phyloP scores from a whole-genome alignment of 2,113 vertebrate genomes.

The Microtus richardsoni region DNA sequence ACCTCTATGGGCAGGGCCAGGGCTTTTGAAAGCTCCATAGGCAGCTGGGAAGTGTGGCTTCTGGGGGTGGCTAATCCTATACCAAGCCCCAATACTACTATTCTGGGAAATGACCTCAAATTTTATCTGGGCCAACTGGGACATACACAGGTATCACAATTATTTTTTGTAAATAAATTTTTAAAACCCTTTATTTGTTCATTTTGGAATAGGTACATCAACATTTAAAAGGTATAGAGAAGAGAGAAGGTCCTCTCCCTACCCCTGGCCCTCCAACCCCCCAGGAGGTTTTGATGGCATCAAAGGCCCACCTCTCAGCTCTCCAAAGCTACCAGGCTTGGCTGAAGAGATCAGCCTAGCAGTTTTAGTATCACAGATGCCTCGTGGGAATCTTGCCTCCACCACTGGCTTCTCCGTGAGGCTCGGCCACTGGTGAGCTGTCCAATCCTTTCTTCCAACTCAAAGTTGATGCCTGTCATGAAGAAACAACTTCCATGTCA shows the following conservation, averaged over 20 bases:
- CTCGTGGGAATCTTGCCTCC: neutral
- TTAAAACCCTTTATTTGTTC: constrained; percentile 30
- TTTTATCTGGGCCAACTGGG: neutral
- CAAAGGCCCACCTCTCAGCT: neutral
- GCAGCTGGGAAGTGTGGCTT: fast-evolving
- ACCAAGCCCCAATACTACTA: neutral
- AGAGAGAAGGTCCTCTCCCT: neutral
- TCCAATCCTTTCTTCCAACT: neutral
- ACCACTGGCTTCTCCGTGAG: neutral
- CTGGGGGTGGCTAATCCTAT: neutral
- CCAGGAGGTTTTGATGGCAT: neutral
- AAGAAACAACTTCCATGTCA: neutral
- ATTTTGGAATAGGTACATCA: neutral
- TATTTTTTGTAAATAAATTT: constrained; percentile 43
- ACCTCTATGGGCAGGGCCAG: neutral
- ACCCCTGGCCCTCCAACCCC: neutral
- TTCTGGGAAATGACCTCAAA: neutral
- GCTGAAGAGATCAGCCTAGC: neutral
- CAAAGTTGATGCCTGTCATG: neutral
- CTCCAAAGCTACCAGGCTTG: neutral
- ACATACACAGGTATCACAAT: neutral
- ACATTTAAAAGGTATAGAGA: neutral
- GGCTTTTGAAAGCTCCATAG: neutral
- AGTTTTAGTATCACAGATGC: neutral
- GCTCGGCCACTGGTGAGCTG: neutral